phyloP scores from a whole-genome alignment of 1,140 invertebrate genomes.

The Andricus grossulariae region DNA sequence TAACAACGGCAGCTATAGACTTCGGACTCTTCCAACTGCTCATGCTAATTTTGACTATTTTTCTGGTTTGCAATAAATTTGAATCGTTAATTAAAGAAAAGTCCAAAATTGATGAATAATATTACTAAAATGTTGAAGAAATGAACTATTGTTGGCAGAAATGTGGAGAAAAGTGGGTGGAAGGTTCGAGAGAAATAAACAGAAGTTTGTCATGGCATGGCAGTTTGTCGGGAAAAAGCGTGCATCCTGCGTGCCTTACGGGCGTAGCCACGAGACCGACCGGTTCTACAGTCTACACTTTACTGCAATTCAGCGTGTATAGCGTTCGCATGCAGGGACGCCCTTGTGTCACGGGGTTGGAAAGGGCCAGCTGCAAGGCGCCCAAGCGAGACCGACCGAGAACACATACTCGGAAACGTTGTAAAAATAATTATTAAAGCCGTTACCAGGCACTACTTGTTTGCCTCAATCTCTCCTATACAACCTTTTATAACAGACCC shows the following conservation, averaged over 20 bases:
- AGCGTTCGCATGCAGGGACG: constrained; percentile 66
- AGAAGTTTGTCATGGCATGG: constrained; percentile 40
- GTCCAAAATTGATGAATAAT: neutral
- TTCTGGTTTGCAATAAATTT: too few relatives aligned
- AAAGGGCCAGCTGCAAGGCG: constrained; percentile 74
- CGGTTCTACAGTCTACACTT: constrained; percentile 47
- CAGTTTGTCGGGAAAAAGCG: constrained; percentile 61
- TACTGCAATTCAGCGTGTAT: neutral
- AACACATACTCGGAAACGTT: constrained; percentile 75
- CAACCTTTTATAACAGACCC: neutral
- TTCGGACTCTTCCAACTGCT: too few relatives aligned
- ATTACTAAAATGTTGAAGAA: neutral
- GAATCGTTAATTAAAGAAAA: too few relatives aligned
- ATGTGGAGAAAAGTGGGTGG: constrained; percentile 47
- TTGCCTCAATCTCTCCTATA: constrained; percentile 38
- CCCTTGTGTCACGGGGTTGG: constrained; percentile 72
- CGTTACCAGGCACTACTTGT: constrained; percentile 61
- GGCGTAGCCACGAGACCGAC: constrained; percentile 61
- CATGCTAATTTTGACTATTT: too few relatives aligned
- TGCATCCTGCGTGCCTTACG: constrained; percentile 64
- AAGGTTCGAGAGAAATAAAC: constrained; percentile 60
- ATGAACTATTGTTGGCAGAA: neutral
- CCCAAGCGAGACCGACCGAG: constrained; percentile 71
- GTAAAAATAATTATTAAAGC: constrained; percentile 77
- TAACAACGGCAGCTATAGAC: too few relatives aligned